phyloP scores from a whole-genome alignment of 1,140 invertebrate species.

The Ips nitidus region DNA sequence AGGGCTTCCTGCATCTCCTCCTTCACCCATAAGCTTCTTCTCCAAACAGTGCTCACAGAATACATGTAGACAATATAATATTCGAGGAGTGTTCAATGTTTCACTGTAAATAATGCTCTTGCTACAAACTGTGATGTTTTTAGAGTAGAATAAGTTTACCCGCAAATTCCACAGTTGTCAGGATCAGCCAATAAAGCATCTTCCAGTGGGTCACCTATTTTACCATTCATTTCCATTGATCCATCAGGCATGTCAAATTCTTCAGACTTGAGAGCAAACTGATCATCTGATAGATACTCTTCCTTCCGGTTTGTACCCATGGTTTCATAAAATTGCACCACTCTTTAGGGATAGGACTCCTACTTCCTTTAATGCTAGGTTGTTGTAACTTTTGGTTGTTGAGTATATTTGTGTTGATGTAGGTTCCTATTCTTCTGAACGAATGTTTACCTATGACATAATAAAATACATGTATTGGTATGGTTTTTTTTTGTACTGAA shows the following conservation, averaged over 20 bases:
- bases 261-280: conserved; percentile 43
- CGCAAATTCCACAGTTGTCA: conserved; percentile 51
- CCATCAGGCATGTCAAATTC: conserved; percentile 44
- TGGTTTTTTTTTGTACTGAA: no score
- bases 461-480: no score
- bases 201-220: conserved; percentile 50
- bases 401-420: no score
- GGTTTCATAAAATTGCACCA: conserved; percentile 27
- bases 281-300: conserved; percentile 40
- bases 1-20: conserved; percentile 61
- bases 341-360: neutral
- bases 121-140: conserved; percentile 13
- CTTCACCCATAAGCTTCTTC: conserved; percentile 72
- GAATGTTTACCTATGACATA: no score
- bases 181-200: conserved; percentile 51
- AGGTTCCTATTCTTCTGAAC: no score
- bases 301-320: conserved; percentile 44
- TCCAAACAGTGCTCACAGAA: conserved; percentile 89
- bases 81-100: conserved; percentile 76
- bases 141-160: conserved; percentile 38
- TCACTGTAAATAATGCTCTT: conserved; percentile 53
- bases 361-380: neutral
- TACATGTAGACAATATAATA: conserved; percentile 88
- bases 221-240: conserved; percentile 45
- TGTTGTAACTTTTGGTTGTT: neutral